Evolutionary conservation across 35 echinoderm and acorn worm species (phyloP).

Genomic region (Apostichopus japonicus): DNA sequence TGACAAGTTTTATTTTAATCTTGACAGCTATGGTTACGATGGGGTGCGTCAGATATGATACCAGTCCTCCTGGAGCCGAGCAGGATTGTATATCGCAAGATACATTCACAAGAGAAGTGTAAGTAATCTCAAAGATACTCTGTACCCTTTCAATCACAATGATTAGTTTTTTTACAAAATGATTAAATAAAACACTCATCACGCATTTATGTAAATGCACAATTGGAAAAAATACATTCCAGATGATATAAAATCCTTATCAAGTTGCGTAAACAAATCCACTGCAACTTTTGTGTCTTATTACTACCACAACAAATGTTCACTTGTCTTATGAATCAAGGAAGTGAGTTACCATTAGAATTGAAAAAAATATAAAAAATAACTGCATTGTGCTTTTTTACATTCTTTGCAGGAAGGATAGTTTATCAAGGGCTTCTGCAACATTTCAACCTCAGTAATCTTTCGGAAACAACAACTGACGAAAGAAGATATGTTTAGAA

Average conservation of each 20-base stretch:
- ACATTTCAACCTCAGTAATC: conserved; percentile 6
- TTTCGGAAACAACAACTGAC: background rate
- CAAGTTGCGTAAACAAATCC: too few relatives aligned
- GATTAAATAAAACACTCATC: too few relatives aligned
- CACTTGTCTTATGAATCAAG: too few relatives aligned
- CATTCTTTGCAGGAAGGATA: conserved; percentile 10
- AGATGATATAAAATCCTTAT: too few relatives aligned
- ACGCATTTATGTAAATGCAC: too few relatives aligned
- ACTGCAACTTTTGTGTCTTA: too few relatives aligned
- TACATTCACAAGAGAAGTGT: conserved; percentile 97
- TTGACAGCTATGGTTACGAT: conserved; percentile 77
- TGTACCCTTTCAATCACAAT: too few relatives aligned
- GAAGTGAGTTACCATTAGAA: too few relatives aligned
- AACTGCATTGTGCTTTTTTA: background rate
- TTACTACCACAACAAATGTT: too few relatives aligned
- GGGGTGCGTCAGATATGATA: conserved; percentile 78
- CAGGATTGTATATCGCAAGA: conserved; percentile 80
- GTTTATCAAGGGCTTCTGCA: background rate
- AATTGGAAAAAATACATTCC: too few relatives aligned
- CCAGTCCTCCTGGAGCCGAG: conserved; percentile 70
- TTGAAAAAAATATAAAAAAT: too few relatives aligned
- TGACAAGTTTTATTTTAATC: background rate
- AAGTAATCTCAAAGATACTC: conserved; percentile 45
- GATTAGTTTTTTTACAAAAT: too few relatives aligned
- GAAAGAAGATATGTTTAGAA: background rate